Base-by-base conservation (phyloP, 2,113 vertebrate genomes). In the Nothobranchius furzeri region DNA sequence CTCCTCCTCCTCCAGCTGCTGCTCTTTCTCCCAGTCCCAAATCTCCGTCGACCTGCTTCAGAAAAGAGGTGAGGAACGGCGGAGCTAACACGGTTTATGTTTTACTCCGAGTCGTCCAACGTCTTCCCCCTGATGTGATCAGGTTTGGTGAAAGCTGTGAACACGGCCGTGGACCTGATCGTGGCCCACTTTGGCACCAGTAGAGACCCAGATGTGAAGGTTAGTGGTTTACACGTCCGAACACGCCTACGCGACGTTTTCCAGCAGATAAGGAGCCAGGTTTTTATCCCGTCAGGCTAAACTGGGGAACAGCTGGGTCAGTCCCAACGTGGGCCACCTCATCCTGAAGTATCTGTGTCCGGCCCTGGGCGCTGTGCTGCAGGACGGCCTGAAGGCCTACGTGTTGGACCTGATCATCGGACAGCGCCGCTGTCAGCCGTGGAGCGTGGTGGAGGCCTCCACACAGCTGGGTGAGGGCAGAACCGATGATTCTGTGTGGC, bases 331-430 rank as follows among this genome's bases (percentile, higher is more conserved):
- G 63, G 97, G 96, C 7, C 98, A 99, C 84, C 93, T 99, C 51
- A 94, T 99, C 84, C 91, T 98, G 85, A 99, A 99, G 87, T 99
- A 99, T 88, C 87, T 99, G 75, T 99, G 98, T 45, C 98, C 98
- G 0, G 98, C 98, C 6, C 93, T 99, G 67, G 91, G 78, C 3
- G 93, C 95, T 1, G 87, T 99, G 14, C 90, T 99, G 68, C 93
- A 95, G 61, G 98, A 99, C 0, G 97, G 98, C 0, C 93, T 99
- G 74, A 96, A 95, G 89, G 92, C 95, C 45, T 95, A 96, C 0
- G 92, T 98, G 1, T 91, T 98, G 60, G 96, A 99, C 12, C 90
- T 99, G 87, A 99, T 99, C 82, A 92, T 99, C 0, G 98, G 98
- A 1, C 98, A 98, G 76, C 91, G 96, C 1, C 95, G 94, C 45